Conservation (phyloP, 2,888 invertebrate genomes). For the Geotrupes spiniger region DNA sequence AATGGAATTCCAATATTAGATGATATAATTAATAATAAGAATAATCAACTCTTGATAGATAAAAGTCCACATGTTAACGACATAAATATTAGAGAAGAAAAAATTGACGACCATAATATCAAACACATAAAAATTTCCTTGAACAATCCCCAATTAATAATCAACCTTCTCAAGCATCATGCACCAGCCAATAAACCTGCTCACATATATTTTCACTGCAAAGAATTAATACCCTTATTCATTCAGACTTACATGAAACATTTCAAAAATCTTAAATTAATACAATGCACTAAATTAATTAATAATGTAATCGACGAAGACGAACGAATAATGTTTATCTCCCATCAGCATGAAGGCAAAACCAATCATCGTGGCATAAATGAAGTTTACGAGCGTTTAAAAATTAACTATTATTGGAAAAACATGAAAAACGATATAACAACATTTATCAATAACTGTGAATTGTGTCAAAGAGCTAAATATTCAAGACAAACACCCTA, state of each 20-base stretch:
- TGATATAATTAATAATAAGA: too few relatives aligned
- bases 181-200: too few relatives aligned
- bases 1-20: too few relatives aligned
- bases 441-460: background rate
- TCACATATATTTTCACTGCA: too few relatives aligned
- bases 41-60: too few relatives aligned
- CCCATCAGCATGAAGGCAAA: background rate
- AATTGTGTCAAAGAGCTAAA: background rate
- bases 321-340: background rate
- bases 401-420: conserved; percentile 2
- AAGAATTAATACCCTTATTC: too few relatives aligned
- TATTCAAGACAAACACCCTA: background rate
- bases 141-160: too few relatives aligned
- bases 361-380: background rate
- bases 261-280: background rate
- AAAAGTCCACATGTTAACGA: too few relatives aligned
- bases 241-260: background rate
- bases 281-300: background rate
- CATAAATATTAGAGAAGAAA: too few relatives aligned
- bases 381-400: background rate
- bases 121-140: too few relatives aligned
- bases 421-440: background rate
- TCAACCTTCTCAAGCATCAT: too few relatives aligned
- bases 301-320: background rate
- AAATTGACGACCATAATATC: too few relatives aligned